phyloP scores from a whole-genome alignment of 2,113 vertebrate genomes.

The Apistogramma diplotaenia region DNA sequence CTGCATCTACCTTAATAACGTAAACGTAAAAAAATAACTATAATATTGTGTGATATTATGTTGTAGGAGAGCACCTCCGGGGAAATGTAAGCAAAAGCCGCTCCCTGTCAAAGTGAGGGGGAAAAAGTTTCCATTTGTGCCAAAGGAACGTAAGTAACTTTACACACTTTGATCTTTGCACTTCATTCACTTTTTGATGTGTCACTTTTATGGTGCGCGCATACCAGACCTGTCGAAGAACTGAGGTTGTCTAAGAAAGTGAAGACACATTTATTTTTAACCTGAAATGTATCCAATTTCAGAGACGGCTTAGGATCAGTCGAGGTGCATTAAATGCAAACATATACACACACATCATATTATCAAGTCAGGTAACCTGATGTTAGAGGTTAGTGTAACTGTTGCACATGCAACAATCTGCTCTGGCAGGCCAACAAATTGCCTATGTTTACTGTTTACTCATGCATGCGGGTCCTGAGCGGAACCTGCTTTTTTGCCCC shows the following conservation, averaged over 20 bases:
- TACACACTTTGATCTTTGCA: neutral
- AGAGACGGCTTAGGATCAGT: neutral
- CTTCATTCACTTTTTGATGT: neutral
- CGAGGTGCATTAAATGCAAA: neutral
- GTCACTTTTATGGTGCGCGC: neutral
- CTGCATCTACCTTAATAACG: neutral
- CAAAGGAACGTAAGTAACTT: constrained; percentile 77
- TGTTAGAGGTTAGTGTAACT: neutral
- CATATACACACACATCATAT: neutral
- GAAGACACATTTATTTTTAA: neutral
- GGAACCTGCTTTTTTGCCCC: neutral
- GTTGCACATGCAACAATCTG: neutral
- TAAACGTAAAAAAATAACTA: too few relatives aligned
- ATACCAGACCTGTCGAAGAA: constrained; percentile 4
- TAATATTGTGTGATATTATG: neutral
- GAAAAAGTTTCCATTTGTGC: constrained; percentile 78
- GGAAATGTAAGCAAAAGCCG: constrained; percentile 81
- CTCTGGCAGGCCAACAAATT: neutral
- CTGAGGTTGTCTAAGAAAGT: neutral
- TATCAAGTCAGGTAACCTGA: neutral
- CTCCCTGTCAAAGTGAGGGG: constrained; percentile 80
- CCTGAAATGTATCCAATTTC: neutral
- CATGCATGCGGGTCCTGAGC: neutral
- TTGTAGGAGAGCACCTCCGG: constrained; percentile 82
- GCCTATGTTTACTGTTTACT: neutral